Conservation (phyloP, 2,797 vertebrate genomes). For the Protosalanx chinensis region DNA sequence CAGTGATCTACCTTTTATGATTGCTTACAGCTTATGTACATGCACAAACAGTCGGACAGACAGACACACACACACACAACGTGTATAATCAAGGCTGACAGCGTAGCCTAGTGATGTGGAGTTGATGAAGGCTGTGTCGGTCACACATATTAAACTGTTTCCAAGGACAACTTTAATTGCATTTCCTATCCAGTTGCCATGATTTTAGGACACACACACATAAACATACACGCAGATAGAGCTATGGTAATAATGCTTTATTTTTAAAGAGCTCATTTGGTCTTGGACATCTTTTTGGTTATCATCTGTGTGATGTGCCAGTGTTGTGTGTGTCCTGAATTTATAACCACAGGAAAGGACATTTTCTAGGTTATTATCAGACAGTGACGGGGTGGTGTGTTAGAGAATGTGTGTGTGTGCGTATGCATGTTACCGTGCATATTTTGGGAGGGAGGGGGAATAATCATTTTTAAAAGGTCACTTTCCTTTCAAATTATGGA, state of each 20-base stretch:
- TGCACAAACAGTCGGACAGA: neutral
- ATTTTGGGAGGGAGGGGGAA: conserved; percentile 17
- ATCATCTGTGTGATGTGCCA: neutral
- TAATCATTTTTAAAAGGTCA: conserved; percentile 50
- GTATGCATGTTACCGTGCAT: neutral
- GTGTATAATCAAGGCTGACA: too few relatives aligned
- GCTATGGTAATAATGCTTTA: conserved; percentile 31
- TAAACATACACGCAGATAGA: conserved; percentile 19
- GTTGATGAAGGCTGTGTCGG: conserved; percentile 46
- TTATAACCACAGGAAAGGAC: too few relatives aligned
- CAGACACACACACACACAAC: conserved; percentile 1
- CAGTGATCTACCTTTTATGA: neutral
- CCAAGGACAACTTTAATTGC: conserved; percentile 63
- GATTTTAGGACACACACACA: conserved; percentile 14
- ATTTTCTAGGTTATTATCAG: too few relatives aligned
- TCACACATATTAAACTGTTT: conserved; percentile 47
- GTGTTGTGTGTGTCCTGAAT: too few relatives aligned
- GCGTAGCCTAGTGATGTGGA: conserved; percentile 38
- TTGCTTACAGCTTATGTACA: neutral
- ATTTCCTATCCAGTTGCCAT: conserved; percentile 46
- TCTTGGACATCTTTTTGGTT: neutral
- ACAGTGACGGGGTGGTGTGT: neutral
- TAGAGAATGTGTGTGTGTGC: conserved; percentile 3
- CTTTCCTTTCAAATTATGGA: conserved; percentile 44
- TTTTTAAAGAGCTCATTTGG: conserved; percentile 17